These are phyloP conservation scores for Brachyhypopomus gauderio DNA, from an alignment of 2,113 vertebrate species.

Conservation along the genomic window DNA sequence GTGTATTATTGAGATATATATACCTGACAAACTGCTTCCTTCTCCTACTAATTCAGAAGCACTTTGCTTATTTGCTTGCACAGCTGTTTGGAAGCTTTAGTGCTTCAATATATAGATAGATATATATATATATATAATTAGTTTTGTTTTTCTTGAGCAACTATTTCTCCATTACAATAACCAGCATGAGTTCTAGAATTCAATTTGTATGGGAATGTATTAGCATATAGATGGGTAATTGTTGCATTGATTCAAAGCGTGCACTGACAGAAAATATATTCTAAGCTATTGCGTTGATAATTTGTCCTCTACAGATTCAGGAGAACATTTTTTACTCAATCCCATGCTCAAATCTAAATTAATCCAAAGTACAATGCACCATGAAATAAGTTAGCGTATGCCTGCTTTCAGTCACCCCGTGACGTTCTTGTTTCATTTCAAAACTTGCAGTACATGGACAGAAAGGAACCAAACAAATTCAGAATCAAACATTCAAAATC, in stretches of 20 bases:
- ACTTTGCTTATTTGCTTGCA: too few relatives aligned
- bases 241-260: constrained; percentile 41
- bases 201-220: constrained; percentile 41
- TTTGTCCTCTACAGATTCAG: constrained; percentile 43
- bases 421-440: constrained; percentile 1
- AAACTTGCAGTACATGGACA: constrained; percentile 1
- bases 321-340: constrained; percentile 44
- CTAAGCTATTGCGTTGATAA: constrained; percentile 28
- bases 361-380: constrained; percentile 49
- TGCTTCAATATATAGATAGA: too few relatives aligned
- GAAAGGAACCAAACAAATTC: not conserved
- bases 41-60: not conserved
- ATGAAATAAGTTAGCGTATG: constrained; percentile 41
- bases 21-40: not conserved
- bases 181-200: constrained; percentile 43
- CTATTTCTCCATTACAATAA: constrained; percentile 27
- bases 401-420: constrained; percentile 17
- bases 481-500: not conserved
- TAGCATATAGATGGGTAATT: constrained; percentile 57
- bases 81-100: too few relatives aligned
- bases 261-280: constrained; percentile 25
- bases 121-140: constrained; percentile 32
- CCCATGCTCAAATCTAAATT: constrained; percentile 42
- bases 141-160: constrained; percentile 26
- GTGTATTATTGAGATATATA: constrained; percentile 8